These are phyloP conservation scores for Amblyopsis hoosieri DNA, from an alignment of 2,797 vertebrate genomes.

Conservation along the genomic window DNA sequence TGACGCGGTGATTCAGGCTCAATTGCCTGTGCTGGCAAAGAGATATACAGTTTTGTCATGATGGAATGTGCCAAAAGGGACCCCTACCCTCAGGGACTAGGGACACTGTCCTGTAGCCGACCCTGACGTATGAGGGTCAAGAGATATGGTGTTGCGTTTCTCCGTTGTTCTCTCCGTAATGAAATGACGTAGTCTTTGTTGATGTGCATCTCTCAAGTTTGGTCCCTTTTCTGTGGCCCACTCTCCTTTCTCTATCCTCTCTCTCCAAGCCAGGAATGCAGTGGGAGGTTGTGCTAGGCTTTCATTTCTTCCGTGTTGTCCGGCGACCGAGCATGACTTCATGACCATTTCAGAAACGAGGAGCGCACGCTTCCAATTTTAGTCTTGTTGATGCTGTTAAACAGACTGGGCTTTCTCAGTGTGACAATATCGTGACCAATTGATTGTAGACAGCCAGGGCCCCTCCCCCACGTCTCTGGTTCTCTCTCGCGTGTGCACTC, in stretches of 20 bases:
- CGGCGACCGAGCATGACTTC: slow-evolving; percentile 41
- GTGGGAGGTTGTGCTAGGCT: slow-evolving; percentile 21
- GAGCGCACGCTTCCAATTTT: slow-evolving; percentile 16
- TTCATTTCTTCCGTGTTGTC: slow-evolving; percentile 11
- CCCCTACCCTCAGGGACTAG: neutral
- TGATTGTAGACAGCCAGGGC: neutral
- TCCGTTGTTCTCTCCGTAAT: neutral
- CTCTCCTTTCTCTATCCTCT: slow-evolving; percentile 1
- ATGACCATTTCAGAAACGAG: slow-evolving; percentile 36
- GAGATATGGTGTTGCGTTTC: neutral
- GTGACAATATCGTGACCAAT: slow-evolving; percentile 18
- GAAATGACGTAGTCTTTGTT: slow-evolving; percentile 23
- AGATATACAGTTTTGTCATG: neutral
- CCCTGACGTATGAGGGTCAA: too few relatives aligned
- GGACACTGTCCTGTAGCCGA: too few relatives aligned
- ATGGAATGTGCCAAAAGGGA: neutral
- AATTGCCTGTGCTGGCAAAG: too few relatives aligned
- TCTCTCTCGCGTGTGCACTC: slow-evolving; percentile 5
- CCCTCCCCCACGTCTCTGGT: slow-evolving; percentile 5
- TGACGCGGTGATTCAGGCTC: too few relatives aligned
- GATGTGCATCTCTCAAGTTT: slow-evolving; percentile 35
- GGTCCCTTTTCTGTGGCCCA: slow-evolving; percentile 24
- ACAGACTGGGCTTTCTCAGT: slow-evolving; percentile 28
- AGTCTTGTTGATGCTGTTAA: slow-evolving; percentile 9
- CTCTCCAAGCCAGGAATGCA: slow-evolving; percentile 40